Evolutionary conservation across 2,113 vertebrate genomes (phyloP), one percentile per base, ranked within the genome.

Genomic region (Kryptolebias marmoratus): DNA sequence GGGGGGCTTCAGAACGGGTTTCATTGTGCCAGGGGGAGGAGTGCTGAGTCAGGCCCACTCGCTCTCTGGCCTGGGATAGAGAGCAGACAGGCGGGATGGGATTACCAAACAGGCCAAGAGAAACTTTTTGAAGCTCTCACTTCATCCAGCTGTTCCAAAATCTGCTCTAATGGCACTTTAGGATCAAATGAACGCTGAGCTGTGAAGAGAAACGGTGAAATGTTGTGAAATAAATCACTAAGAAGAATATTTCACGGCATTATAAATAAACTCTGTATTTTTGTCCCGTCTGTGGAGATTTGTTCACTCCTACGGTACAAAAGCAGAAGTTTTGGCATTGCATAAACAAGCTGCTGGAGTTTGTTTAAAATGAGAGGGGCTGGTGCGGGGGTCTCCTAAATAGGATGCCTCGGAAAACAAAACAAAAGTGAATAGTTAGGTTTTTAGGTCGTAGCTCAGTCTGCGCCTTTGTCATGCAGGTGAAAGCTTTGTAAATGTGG

Each of bases 1-100:
- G 89, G 90, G 94, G 94, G 94, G 94, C 91, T 94, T 95, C 92
- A 92, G 93, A 95, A 95, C 93, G 94, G 94, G 89, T 90, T 91
- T 92, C 92, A 94, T 95, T 94, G 93, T 93, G 90, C 88, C 80
- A 71, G 76, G 74, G 77, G 88, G 85, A 67, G 90, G 94, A 93
- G 88, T 95, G 94, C 95, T 90, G 95, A 95, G 93, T 92, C 91
- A 90, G 92, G 84, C 81, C 84, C 86, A 90, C 86, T 90, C 80
- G 32, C 84, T 91, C 81, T 89, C 75, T 82, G 72, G 74, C 74
- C 88, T 84, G 86, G 87, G 91, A 90, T 59, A 79, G 69, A 82
- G 90, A 81, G 83, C 80, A 89, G 86, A 88, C 88, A 86, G 84
- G 72, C 89, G 85, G 84, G 75, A 87, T 75, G 81, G 89, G 86